Base-by-base conservation (phyloP, 2,113 vertebrate genomes). In the Todiramphus chloris region DNA sequence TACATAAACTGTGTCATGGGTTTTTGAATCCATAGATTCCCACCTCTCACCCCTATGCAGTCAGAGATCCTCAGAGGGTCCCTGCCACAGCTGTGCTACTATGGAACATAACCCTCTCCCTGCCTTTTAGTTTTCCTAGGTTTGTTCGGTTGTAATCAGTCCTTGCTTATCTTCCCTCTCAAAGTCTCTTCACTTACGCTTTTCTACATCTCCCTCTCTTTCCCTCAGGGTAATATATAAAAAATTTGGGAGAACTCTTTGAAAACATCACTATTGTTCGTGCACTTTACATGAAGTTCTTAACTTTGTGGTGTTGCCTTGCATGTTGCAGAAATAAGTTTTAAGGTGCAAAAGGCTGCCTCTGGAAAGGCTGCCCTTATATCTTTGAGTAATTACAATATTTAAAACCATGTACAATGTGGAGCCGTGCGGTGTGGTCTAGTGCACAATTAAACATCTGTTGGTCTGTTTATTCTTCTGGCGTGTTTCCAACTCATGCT, bases 381-480 rank as follows among this genome's bases (percentile, higher is more conserved):
- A 39, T 53, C 78, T 96, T 51, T 93, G 94, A 93, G 58, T 62
- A 80, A 94, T 69, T 87, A 82, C 64, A 96, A 66, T 93, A 80
- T 60, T 96, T 94, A 81, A 90, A 94, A 56, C 73, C 4, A 3
- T 83, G 77, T 77, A 43, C 82, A 68, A 46, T 44, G 66, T 89
- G 82, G 93, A 95, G 60, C 43, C 66, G 25, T 55, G 84, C 63
- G 13, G 87, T 16, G 69, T 92, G 87, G 69, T 73, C 79, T 83
- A 23, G 83, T 69, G 79, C 63, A 69, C 89, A 90, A 75, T 94
- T 92, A 94, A 94, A 85, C 95, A 97, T 94, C 95, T 97, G 94
- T 69, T 91, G 89, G 55, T 39, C 31, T 43, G 39, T 82, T 95
- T 51, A 69, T 64, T 87, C 66, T 56, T 94, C 63, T 97, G 97